These are phyloP conservation scores for Philereme vetulata DNA, from an alignment of 2,888 invertebrate species.

Conservation along the genomic window DNA sequence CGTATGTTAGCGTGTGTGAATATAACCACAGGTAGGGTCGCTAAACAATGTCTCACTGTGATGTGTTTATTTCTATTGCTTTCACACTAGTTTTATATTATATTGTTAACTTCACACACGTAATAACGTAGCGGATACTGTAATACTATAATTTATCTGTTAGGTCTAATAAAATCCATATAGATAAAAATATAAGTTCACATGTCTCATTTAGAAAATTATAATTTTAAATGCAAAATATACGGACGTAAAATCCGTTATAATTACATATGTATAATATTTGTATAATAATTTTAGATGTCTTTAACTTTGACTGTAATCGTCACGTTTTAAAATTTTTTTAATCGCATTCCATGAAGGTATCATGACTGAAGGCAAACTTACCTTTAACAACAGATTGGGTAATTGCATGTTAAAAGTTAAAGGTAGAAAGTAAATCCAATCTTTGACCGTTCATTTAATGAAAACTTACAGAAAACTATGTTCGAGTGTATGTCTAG, in stretches of 20 bases:
- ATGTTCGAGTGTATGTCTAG: no score
- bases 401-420: background rate
- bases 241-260: slow-evolving; percentile 60
- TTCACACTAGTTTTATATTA: slow-evolving; percentile 14
- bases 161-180: slow-evolving; percentile 59
- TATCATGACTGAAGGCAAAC: background rate
- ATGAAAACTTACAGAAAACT: no score
- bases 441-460: no score
- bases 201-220: slow-evolving; percentile 63
- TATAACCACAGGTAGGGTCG: background rate
- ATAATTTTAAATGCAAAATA: slow-evolving; percentile 58
- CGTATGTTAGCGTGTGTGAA: slow-evolving; percentile 9
- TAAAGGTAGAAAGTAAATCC: no score
- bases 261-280: slow-evolving; percentile 48
- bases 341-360: slow-evolving; percentile 38
- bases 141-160: slow-evolving; percentile 45
- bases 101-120: slow-evolving; percentile 16
- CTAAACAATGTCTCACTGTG: slow-evolving; percentile 5
- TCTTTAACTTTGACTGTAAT: slow-evolving; percentile 31
- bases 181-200: slow-evolving; percentile 57
- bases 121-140: slow-evolving; percentile 2
- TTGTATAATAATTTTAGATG: slow-evolving; percentile 40
- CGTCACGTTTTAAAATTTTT: slow-evolving; percentile 24
- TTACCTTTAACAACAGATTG: background rate
- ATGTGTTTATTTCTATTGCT: slow-evolving; percentile 5